phyloP scores from a whole-genome alignment of 2,113 vertebrate species.

The Acrocephalus kingi region DNA sequence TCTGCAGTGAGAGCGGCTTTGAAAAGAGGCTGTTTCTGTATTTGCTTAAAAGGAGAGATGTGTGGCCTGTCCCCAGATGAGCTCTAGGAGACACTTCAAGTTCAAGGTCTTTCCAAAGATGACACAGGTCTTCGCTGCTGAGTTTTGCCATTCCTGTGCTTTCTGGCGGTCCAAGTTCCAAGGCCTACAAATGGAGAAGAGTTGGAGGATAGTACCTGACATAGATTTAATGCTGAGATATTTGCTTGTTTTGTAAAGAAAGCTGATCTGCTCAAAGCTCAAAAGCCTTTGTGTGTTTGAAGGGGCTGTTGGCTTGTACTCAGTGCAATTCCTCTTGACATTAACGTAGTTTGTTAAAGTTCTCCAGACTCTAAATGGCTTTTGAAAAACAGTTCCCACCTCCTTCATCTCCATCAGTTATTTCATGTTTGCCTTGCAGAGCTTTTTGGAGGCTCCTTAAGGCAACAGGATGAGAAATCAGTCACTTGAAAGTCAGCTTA shows the following conservation, averaged over 20 bases:
- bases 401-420: neutral
- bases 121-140: neutral
- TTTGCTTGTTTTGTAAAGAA: neutral
- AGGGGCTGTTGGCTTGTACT: neutral
- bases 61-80: neutral
- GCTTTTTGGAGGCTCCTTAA: neutral
- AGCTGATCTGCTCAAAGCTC: neutral
- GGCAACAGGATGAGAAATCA: neutral
- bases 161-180: rapidly evolving
- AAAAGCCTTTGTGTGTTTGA: neutral
- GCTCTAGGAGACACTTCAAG: neutral
- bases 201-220: neutral
- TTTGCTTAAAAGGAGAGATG: neutral
- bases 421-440: neutral
- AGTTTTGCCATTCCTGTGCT: neutral
- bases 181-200: neutral
- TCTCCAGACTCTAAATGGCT: neutral
- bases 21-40: neutral
- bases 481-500: neutral
- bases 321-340: neutral
- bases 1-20: neutral
- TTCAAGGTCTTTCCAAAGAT: neutral
- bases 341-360: neutral
- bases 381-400: neutral
- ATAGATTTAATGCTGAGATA: neutral